Conservation (phyloP, 2,113 vertebrate genomes). For the Leucosticte australis region DNA sequence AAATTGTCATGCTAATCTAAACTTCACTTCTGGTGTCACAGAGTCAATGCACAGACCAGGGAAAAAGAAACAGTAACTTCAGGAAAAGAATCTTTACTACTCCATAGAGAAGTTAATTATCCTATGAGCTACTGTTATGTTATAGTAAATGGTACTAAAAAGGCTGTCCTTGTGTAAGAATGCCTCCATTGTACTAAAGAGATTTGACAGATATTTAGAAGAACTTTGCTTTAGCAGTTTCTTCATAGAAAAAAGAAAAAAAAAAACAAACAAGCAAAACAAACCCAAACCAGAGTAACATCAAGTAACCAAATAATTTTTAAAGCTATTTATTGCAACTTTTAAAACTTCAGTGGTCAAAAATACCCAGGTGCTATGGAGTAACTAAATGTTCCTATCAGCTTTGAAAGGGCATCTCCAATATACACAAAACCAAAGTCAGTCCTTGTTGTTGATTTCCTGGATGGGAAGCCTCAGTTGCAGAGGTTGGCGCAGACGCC, state of each 20-base stretch:
- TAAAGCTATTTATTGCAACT: slow-evolving; percentile 22
- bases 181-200: not conserved
- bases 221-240: not conserved
- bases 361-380: slow-evolving; percentile 23
- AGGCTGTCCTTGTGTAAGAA: not conserved
- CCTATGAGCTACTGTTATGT: not conserved
- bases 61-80: not conserved
- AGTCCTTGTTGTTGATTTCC: slow-evolving; percentile 75
- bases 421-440: not conserved
- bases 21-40: not conserved
- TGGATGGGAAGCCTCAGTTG: slow-evolving; percentile 78
- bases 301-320: not conserved
- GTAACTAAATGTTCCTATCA: not conserved
- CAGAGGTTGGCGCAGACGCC: slow-evolving; percentile 77
- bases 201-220: not conserved
- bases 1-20: not conserved
- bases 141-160: not conserved
- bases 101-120: not conserved
- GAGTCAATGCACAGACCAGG: not conserved
- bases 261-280: not conserved
- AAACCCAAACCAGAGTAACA: not conserved
- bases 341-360: slow-evolving; percentile 13
- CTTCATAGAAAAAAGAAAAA: not conserved
- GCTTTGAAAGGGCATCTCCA: not conserved
- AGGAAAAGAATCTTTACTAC: not conserved